A percentile compares a stretch with the other conserved stretches of the same genome.
Conservation (phyloP, 2,888 invertebrate species). For the Ichneumoninae sp. region DNA sequence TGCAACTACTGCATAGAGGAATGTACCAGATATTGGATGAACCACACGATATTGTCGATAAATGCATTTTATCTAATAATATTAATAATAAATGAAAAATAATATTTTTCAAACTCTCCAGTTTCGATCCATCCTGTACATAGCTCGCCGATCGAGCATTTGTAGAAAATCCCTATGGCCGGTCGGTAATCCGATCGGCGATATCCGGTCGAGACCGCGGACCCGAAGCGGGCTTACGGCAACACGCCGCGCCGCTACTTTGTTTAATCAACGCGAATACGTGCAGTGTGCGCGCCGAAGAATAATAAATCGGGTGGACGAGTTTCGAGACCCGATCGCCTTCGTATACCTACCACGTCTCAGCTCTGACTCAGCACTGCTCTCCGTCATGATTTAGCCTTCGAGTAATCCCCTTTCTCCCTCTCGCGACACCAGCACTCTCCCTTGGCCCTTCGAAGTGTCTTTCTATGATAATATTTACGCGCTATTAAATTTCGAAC, state of each 20-base stretch:
- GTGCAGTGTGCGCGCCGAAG: neutral
- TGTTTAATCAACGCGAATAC: constrained; percentile 16
- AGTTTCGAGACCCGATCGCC: neutral
- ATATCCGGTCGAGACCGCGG: constrained; percentile 3
- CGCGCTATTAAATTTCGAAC: neutral
- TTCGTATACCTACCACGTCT: neutral
- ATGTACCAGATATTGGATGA: too few relatives aligned
- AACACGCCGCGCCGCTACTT: neutral
- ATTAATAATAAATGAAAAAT: too few relatives aligned
- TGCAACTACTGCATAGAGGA: too few relatives aligned
- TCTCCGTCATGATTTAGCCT: neutral
- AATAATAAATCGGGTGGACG: constrained; percentile 9
- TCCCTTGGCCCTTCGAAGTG: neutral
- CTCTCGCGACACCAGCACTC: neutral
- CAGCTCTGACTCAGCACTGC: constrained; percentile 27
- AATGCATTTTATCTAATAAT: too few relatives aligned
- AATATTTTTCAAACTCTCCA: neutral
- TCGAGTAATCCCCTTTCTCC: constrained; percentile 5
- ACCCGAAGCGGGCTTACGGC: neutral
- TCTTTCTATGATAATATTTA: neutral
- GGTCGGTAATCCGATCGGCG: neutral
- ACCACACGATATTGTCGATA: too few relatives aligned
- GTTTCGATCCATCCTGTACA: neutral
- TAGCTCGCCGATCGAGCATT: neutral
- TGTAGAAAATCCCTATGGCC: neutral